Percentiles rank a stretch among this genome's conserved stretches.
These are phyloP conservation scores for Myiotriccus ornatus DNA, from an alignment of 2,797 vertebrate genomes.

Conservation along the genomic window DNA sequence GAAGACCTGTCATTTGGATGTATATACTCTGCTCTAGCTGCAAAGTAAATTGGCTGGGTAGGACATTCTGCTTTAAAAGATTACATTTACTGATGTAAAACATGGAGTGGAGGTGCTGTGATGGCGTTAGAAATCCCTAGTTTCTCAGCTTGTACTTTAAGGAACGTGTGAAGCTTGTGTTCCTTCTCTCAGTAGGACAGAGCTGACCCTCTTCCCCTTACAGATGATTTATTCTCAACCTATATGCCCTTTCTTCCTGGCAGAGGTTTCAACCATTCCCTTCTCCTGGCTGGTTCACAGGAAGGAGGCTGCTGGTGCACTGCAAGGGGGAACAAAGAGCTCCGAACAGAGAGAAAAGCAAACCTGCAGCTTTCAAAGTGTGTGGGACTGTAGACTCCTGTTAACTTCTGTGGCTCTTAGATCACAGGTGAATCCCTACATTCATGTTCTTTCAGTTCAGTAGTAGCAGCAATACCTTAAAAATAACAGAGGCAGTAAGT, in stretches of 20 bases:
- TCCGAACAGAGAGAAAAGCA: not conserved
- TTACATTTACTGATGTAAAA: not conserved
- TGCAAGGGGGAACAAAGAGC: not conserved
- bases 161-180: not conserved
- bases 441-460: not conserved
- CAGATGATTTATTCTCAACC: not conserved
- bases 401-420: not conserved
- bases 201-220: not conserved
- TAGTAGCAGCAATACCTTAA: not conserved
- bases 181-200: not conserved
- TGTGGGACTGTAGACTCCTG: not conserved
- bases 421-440: not conserved
- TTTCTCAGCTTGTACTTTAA: not conserved
- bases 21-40: not conserved
- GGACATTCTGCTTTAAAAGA: not conserved
- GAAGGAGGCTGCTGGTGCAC: not conserved
- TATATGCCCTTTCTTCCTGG: not conserved
- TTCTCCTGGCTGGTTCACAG: fast-evolving
- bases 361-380: not conserved
- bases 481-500: not conserved
- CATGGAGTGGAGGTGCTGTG: not conserved
- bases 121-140: not conserved
- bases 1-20: not conserved
- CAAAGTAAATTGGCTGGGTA: not conserved
- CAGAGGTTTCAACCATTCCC: not conserved